Evolutionary conservation across 35 echinoderm and acorn worm species (phyloP).

Genomic region (Diadema setosum): DNA sequence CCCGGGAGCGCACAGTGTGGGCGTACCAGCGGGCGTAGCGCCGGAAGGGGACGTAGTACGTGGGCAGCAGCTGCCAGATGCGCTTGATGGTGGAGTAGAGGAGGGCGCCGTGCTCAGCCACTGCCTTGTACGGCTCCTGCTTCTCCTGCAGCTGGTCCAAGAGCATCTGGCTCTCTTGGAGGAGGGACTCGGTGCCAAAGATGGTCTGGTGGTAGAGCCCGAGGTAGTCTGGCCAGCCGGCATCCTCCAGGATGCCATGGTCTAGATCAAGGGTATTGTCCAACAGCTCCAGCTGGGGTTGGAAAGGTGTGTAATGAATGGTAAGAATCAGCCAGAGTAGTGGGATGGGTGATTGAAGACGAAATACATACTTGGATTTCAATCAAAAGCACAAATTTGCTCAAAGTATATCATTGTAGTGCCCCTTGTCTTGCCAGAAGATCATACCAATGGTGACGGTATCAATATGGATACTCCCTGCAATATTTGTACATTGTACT

Average conservation of each 20-base stretch:
- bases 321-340: neutral
- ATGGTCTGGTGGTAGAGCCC: constrained; percentile 46
- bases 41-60: constrained; percentile 63
- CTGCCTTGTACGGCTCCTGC: constrained; percentile 44
- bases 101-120: constrained; percentile 78
- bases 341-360: neutral
- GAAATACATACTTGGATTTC: too few relatives aligned
- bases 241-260: constrained; percentile 71
- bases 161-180: constrained; percentile 60
- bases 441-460: too few relatives aligned
- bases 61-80: constrained; percentile 55
- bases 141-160: constrained; percentile 58
- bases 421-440: too few relatives aligned
- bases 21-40: constrained; percentile 44
- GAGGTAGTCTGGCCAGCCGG: constrained; percentile 40
- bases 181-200: constrained; percentile 46
- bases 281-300: constrained; percentile 56
- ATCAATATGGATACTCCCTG: too few relatives aligned
- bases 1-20: constrained; percentile 21
- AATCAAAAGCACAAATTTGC: neutral
- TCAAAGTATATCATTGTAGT: too few relatives aligned
- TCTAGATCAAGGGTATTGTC: constrained; percentile 47
- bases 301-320: neutral
- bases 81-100: constrained; percentile 66
- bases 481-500: too few relatives aligned